These are phyloP conservation scores for Cosmopolites sordidus DNA, from an alignment of 2,888 invertebrate species.

Conservation along the genomic window DNA sequence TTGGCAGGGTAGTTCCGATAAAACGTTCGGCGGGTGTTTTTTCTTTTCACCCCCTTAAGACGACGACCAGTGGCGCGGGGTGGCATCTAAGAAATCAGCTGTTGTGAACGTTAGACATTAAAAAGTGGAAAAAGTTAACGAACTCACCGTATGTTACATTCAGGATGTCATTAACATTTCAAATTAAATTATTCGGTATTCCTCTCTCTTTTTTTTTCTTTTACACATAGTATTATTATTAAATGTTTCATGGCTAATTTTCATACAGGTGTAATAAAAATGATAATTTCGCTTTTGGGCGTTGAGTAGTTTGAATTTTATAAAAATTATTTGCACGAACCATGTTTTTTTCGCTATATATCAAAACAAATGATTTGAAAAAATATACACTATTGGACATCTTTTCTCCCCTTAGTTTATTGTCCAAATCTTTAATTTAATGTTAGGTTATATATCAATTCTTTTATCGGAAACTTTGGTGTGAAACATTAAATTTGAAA, in stretches of 20 bases:
- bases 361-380: too few relatives aligned
- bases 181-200: conserved; percentile 31
- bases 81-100: conserved; percentile 25
- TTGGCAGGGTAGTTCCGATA: conserved; percentile 4
- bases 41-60: conserved; percentile 13
- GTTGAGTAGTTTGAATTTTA: too few relatives aligned
- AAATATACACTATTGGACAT: too few relatives aligned
- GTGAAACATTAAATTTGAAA: too few relatives aligned
- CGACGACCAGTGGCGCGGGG: conserved; percentile 3
- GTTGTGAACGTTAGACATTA: conserved; percentile 16
- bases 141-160: conserved; percentile 20
- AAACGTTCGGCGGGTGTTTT: conserved; percentile 13
- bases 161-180: conserved; percentile 39
- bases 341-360: too few relatives aligned
- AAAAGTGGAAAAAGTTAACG: conserved; percentile 9
- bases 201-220: background rate
- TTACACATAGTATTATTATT: conserved; percentile 12
- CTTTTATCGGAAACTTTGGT: too few relatives aligned
- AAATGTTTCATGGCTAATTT: conserved; percentile 11
- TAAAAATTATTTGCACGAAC: too few relatives aligned
- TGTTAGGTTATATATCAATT: too few relatives aligned
- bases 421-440: too few relatives aligned
- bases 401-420: too few relatives aligned
- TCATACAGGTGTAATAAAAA: conserved; percentile 21
- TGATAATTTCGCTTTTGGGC: conserved; percentile 11